Evolutionary conservation across 2,888 invertebrate genomes (phyloP).

Genomic region (Metellina segmentata): DNA sequence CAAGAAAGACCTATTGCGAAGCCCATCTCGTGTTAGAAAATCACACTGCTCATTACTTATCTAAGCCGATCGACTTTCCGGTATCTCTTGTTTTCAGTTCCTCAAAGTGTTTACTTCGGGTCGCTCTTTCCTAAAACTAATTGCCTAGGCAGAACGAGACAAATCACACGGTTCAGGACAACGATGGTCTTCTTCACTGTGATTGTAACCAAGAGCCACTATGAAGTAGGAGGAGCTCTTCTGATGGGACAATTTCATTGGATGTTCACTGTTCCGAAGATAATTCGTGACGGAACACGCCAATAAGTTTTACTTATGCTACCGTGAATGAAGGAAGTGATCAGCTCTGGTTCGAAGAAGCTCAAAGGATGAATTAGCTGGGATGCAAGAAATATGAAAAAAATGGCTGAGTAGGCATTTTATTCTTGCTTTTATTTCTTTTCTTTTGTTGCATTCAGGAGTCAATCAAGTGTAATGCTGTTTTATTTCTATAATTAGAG

Average conservation of each 20-base stretch:
- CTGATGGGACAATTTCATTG: conserved; percentile 62
- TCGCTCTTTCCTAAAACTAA: conserved; percentile 20
- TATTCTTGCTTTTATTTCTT: neutral
- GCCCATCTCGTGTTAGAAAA: conserved; percentile 17
- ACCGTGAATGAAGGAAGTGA: conserved; percentile 62
- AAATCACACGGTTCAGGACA: conserved; percentile 50
- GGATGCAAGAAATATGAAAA: conserved; percentile 40
- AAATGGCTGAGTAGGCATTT: neutral
- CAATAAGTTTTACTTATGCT: conserved; percentile 70
- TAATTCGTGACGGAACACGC: conserved; percentile 55
- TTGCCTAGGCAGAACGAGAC: conserved; percentile 54
- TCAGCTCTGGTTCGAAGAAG: conserved; percentile 28
- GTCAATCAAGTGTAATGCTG: no score
- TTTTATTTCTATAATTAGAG: no score
- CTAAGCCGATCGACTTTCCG: conserved; percentile 34
- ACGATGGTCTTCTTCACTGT: conserved; percentile 30
- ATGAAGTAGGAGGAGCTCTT: conserved; percentile 50
- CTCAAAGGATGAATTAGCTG: conserved; percentile 54
- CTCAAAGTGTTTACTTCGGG: conserved; percentile 47
- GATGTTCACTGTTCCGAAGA: conserved; percentile 48
- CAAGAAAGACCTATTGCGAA: conserved; percentile 1
- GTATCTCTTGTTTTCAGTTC: conserved; percentile 46
- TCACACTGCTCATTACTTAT: conserved; percentile 6
- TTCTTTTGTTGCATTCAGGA: no score
- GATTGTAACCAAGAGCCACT: conserved; percentile 42